These are phyloP conservation scores for Caranx ignobilis DNA, from an alignment of 2,113 vertebrate genomes.

Conservation along the genomic window DNA sequence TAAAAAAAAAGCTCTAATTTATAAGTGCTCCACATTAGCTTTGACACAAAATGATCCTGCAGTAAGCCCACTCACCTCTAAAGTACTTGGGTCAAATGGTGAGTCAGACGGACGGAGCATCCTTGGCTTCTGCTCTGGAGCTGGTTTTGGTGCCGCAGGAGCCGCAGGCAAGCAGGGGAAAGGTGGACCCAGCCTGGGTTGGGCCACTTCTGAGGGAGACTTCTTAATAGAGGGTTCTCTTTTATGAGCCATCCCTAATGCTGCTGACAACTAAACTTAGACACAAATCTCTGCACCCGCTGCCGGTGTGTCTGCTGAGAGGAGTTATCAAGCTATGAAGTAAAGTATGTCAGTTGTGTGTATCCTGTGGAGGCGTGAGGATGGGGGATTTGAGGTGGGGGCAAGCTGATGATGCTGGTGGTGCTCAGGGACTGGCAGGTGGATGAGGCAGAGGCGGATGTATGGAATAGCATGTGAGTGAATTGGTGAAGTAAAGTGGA, in stretches of 20 bases:
- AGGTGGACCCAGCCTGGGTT: conserved; percentile 82
- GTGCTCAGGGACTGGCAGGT: conserved; percentile 65
- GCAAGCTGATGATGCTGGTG: conserved; percentile 49
- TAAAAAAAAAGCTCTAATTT: neutral
- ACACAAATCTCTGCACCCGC: conserved; percentile 22
- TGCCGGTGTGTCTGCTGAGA: conserved; percentile 28
- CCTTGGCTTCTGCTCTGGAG: conserved; percentile 79
- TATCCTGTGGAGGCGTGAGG: conserved; percentile 13
- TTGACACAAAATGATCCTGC: conserved; percentile 4
- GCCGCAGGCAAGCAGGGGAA: conserved; percentile 76
- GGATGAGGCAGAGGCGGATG: conserved; percentile 60
- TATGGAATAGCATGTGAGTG: conserved; percentile 39
- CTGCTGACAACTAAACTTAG: neutral
- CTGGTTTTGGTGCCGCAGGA: conserved; percentile 66
- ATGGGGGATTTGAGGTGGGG: conserved; percentile 9
- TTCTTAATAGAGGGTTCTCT: conserved; percentile 84
- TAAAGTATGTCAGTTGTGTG: conserved; percentile 65
- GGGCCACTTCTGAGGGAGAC: conserved; percentile 73
- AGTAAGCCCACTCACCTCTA: conserved; percentile 80
- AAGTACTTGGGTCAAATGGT: conserved; percentile 83
- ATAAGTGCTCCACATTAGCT: conserved; percentile 60
- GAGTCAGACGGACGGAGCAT: conserved; percentile 82
- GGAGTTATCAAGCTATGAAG: conserved; percentile 36
- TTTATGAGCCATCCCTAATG: conserved; percentile 80
- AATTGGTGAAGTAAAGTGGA: conserved; percentile 42